phyloP scores from a whole-genome alignment of 2,113 vertebrate species.

The Solea senegalensis region DNA sequence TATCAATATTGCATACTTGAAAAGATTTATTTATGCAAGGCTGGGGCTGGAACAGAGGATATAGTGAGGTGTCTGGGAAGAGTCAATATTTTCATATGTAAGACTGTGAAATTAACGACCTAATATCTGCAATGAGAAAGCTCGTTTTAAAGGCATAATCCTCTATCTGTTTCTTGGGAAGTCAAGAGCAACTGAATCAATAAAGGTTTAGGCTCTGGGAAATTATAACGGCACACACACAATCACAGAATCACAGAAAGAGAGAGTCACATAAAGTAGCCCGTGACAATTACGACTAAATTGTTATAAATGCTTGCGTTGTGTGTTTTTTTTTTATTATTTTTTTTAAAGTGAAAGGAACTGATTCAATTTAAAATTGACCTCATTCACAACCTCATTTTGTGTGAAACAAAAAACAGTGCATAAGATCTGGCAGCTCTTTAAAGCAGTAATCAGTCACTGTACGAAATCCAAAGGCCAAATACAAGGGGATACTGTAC shows the following conservation, averaged over 20 bases:
- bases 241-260: conserved; percentile 16
- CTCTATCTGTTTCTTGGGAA: conserved; percentile 69
- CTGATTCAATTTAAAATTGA: conserved; percentile 23
- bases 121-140: conserved; percentile 80
- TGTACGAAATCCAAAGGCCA: conserved; percentile 63
- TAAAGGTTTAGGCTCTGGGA: conserved; percentile 74
- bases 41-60: conserved; percentile 58
- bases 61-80: conserved; percentile 76
- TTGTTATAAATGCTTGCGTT: conserved; percentile 12
- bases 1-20: conserved; percentile 66
- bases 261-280: conserved; percentile 2
- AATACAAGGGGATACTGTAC: conserved; percentile 49
- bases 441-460: conserved; percentile 72
- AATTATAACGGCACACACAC: conserved; percentile 63
- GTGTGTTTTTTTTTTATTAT: neutral
- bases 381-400: conserved; percentile 13
- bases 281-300: conserved; percentile 21
- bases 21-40: conserved; percentile 76
- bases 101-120: conserved; percentile 82
- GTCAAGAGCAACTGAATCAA: conserved; percentile 74
- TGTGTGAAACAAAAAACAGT: conserved; percentile 49
- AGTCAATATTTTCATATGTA: conserved; percentile 84
- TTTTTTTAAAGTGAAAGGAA: conserved; percentile 24
- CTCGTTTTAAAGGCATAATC: conserved; percentile 80
- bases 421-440: conserved; percentile 65